Evolutionary conservation across 2,113 vertebrate species (phyloP), one percentile per base, ranked within the genome.

Genomic region (Neofelis nebulosa): DNA sequence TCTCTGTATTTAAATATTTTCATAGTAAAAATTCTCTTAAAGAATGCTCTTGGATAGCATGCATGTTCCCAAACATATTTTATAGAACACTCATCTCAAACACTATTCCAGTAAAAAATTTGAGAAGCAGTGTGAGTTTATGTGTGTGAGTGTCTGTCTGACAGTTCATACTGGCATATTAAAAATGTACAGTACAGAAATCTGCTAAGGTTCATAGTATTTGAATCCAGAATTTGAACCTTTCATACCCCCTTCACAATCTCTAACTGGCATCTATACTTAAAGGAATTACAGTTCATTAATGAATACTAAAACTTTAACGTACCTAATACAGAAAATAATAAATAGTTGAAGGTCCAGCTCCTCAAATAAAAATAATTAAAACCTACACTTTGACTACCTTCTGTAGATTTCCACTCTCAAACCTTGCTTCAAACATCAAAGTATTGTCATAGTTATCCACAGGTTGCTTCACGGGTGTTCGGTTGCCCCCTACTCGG

Each of bases 351-450:
- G 83, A 69, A 82, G 52, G 5, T 68, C 91, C 91, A 96, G 31
- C 66, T 97, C 79, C 94, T 93, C 78, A 97, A 97, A 96, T 93
- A 97, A 97, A 91, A 79, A 94, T 87, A 85, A 96, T 90, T 96
- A 83, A 97, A 97, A 98, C 99, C 98, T 98, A 99, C 99, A 99
- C 96, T 98, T 98, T 99, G 92, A 99, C 96, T 78, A 98, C 99
- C 95, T 98, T 99, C 97, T 99, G 98, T 81, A 99, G 98, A 98
- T 99, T 99, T 65, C 98, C 99, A 92, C 99, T 99, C 95, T 99
- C 99, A 98, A 99, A 99, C 55, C 98, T 97, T 50, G 99, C 98
- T 98, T 99, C 99, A 36, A 99, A 99, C 68, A 98, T 97, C 95
- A 99, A 96, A n/a, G 98, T 99, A 86, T 97, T 98, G 82, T 99